These are phyloP conservation scores for Aphrocallistes beatrix DNA, from an alignment of 37 sponge, comb jelly and placozoan species.

Conservation along the genomic window DNA sequence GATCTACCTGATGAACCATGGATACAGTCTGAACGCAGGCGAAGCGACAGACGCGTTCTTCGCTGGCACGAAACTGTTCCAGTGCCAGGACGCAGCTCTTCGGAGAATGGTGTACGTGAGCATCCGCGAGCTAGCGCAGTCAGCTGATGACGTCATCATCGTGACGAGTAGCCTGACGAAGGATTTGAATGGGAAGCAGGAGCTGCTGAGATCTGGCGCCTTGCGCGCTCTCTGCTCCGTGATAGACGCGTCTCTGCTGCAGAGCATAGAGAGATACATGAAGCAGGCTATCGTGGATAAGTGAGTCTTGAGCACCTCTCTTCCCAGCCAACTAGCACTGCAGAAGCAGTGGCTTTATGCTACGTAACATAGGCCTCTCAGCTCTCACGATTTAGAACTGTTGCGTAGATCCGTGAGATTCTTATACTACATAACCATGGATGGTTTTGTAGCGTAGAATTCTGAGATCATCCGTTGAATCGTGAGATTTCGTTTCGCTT, in stretches of 20 bases:
- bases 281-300: conserved; percentile 95
- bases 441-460: too few species aligned
- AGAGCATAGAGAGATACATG: conserved; percentile 90
- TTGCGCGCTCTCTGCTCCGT: conserved; percentile 81
- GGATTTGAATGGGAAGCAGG: conserved; percentile 98
- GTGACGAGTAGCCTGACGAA: conserved; percentile 94
- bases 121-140: conserved; percentile 68
- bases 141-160: conserved; percentile 92
- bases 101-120: conserved; percentile 72
- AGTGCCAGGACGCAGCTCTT: conserved; percentile 71
- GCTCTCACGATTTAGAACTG: too few species aligned
- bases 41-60: conserved; percentile 95
- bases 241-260: conserved; percentile 83
- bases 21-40: conserved; percentile 35
- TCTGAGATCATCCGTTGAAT: too few species aligned
- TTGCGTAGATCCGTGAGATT: too few species aligned
- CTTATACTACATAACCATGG: too few species aligned
- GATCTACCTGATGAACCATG: conserved; percentile 86
- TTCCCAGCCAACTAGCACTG: too few species aligned
- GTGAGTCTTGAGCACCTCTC: too few species aligned
- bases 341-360: too few species aligned
- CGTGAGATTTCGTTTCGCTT: too few species aligned
- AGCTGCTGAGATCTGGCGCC: conserved; percentile 72
- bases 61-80: conserved; percentile 85
- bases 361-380: too few species aligned